Base-by-base conservation (phyloP, 2,888 invertebrate genomes). In the Uropetala carovei region DNA sequence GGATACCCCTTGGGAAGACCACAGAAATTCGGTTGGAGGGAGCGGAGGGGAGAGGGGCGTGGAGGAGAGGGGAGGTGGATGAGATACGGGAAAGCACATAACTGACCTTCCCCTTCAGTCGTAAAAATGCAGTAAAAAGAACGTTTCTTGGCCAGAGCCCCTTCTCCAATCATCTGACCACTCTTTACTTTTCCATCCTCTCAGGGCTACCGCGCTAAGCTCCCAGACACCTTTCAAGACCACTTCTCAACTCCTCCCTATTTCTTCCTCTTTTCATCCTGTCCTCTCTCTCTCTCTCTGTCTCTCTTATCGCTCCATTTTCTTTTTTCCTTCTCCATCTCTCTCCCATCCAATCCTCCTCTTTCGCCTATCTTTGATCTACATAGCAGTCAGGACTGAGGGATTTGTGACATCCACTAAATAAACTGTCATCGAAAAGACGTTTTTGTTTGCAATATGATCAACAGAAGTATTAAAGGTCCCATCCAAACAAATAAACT, bases 61-160 rank as follows among this genome's bases (percentile, higher is more conserved):
- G 64, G 58, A 18, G 16, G 22, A 57, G n/a, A 5, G 58, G 22
- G 57, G 22, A 16, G 68, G 56, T 68, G 89, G 64, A 43, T 57
- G 43, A 57, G 83, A 56, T 11, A 43, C 83, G 75, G n/a, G 27
- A 13, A 83, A 57, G 57, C 56, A 83, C 18, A 57, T 43, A 43
- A 89, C 89, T 89, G 89, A 89, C 89, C 89, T 89, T 43, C 89
- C 64, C 68, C 86, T 60, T 30, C 64, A 64, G 43, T 64, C 89
- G 89, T 89, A 89, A 89, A 89, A 89, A 89, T 43, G 89, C 64
- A 64, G 89, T 89, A 89, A 89, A 89, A 89, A n/a, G 64, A 59
- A 59, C 89, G 64, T 43, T 18, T 43, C 60, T 89, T 27, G 75
- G 75, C 27, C 75, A 75, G 75, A 27, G 75, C 75, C 27, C 22